These are phyloP conservation scores for Cuculus canorus DNA, from an alignment of 2,797 vertebrate genomes.

Conservation along the genomic window DNA sequence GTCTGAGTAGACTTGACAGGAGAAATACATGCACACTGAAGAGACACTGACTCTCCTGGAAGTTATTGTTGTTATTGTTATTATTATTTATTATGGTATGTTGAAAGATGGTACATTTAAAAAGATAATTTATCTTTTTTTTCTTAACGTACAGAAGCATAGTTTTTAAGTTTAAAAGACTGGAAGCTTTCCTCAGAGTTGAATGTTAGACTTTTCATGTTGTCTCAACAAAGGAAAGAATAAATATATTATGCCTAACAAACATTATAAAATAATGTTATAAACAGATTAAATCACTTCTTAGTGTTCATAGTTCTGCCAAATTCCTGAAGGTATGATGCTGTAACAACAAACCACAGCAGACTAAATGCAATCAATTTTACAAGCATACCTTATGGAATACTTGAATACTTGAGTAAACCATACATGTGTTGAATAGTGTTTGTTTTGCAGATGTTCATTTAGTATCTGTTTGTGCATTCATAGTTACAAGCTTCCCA, in stretches of 20 bases:
- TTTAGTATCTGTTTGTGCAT: constrained; percentile 38
- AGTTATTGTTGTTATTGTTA: not conserved
- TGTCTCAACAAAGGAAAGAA: not conserved
- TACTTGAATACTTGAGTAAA: constrained; percentile 2
- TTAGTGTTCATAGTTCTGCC: constrained; percentile 39
- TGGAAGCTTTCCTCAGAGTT: not conserved
- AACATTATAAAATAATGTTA: constrained; percentile 9
- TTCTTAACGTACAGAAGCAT: not conserved
- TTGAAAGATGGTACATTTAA: not conserved
- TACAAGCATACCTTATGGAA: constrained; percentile 32
- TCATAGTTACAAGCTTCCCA: constrained; percentile 27
- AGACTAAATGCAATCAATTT: constrained; percentile 31
- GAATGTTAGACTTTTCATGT: not conserved
- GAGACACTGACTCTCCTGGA: not conserved
- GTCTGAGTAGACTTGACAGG: not conserved
- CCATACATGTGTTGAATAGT: constrained; percentile 4
- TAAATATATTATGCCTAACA: not conserved
- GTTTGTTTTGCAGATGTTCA: constrained; percentile 56
- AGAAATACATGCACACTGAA: not conserved
- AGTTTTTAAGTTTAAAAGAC: not conserved
- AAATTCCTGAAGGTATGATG: constrained; percentile 59
- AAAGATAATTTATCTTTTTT: not conserved
- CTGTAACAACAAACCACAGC: constrained; percentile 34
- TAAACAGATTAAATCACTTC: constrained; percentile 45
- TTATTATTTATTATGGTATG: not conserved